Evolutionary conservation across 2,797 vertebrate species (phyloP).

Genomic region (Hemibagrus guttatus): DNA sequence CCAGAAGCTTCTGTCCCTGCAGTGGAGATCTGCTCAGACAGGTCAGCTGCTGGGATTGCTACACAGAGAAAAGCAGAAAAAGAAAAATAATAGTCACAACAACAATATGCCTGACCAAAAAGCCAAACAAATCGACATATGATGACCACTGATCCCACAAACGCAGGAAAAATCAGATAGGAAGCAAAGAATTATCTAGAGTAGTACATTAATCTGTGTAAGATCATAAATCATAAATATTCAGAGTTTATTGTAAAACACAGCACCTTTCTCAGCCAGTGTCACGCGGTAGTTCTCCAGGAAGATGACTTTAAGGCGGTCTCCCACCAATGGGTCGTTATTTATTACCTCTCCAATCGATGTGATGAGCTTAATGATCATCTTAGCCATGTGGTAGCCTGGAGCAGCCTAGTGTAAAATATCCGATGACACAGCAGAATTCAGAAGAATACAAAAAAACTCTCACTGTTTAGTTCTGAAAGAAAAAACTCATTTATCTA

Average conservation of each 20-base stretch:
- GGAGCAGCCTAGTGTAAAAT: slow-evolving; percentile 80
- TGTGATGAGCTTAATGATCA: slow-evolving; percentile 90
- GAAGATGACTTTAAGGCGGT: slow-evolving; percentile 88
- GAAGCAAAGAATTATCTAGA: background rate
- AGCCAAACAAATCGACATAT: background rate
- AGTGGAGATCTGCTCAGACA: slow-evolving; percentile 91
- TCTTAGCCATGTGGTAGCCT: slow-evolving; percentile 92
- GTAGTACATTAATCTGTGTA: background rate
- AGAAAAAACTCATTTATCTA: background rate
- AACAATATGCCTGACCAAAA: background rate
- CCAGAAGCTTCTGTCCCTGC: slow-evolving; percentile 90
- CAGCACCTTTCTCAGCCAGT: slow-evolving; percentile 86
- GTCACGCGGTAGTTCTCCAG: slow-evolving; percentile 92
- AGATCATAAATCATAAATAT: background rate
- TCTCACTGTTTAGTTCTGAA: background rate
- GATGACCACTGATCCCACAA: background rate
- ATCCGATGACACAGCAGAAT: background rate
- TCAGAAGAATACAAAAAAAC: background rate
- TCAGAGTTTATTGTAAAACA: background rate
- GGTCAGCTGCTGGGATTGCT: slow-evolving; percentile 87
- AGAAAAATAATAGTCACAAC: background rate
- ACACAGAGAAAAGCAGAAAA: background rate
- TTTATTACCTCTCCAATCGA: slow-evolving; percentile 87
- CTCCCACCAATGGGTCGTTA: slow-evolving; percentile 84
- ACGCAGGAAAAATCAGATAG: background rate